Base-by-base conservation (phyloP, 2,888 invertebrate genomes). In the Heliconius aoede region DNA sequence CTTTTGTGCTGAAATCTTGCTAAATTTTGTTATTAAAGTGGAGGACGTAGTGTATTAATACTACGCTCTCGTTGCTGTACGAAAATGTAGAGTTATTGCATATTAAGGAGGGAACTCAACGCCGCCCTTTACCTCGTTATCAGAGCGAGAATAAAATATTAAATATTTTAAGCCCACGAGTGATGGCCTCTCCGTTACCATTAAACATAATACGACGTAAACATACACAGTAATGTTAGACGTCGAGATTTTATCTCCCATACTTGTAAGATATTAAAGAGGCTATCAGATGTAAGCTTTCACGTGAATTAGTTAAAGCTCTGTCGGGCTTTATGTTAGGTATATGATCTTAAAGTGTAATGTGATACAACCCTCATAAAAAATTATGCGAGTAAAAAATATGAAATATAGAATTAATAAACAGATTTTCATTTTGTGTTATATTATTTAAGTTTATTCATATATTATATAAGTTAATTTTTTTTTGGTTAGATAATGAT, bases 251-350 rank as follows among this genome's bases (percentile, higher is more conserved):
- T 60, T 72, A 72, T 51, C 68, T 74, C 46, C 3, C 61, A 51
- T 61, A 62, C 68, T 68, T 30, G 24, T 74, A 46, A 61, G 58
- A 74, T 74, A 74, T 69, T 74, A 69, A 74, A 74, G 61, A 30
- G 67, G 40, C 74, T 69, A 69, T 61, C 69, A 61, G 46, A 74
- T 36, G 74, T 58, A 69, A 74, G 72, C 58, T 60, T 60, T 72
- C 72, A 72, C 36, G 32, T 72, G 72, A 72, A 72, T 72, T 60
- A 72, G 60, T 72, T 72, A 60, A 60, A 60, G 58, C 72, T 72
- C 36, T 36, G 36, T 26, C 58, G 72, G 13, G 71, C 71, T 72
- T 72, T 72, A 60, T 68, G 30, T 30, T 24, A n/a, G 30, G 30
- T n/a, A 68, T 51, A 36, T 36, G 36, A 3, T 60, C 60, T 36